Conservation (phyloP, 2,113 vertebrate genomes). For the Todiramphus chloris region DNA sequence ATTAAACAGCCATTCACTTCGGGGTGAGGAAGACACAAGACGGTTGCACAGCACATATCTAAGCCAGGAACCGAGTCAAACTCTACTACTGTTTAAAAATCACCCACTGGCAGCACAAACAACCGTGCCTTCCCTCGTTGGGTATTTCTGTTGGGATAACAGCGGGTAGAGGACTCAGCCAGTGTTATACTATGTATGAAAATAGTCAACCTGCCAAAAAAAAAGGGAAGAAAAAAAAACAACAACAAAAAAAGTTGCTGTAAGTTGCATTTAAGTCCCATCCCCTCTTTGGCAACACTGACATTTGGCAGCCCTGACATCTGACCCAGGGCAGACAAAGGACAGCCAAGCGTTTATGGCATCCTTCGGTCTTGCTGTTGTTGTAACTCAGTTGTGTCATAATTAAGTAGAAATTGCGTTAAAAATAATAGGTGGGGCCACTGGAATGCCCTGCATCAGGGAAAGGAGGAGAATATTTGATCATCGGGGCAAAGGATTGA, state of each 20-base stretch:
- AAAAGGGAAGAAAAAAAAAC: neutral
- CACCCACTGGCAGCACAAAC: neutral
- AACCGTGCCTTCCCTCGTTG: neutral
- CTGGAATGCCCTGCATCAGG: neutral
- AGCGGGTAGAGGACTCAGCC: neutral
- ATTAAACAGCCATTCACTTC: constrained; percentile 17
- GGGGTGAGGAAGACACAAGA: neutral
- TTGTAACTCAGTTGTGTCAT: neutral
- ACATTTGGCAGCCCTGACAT: constrained; percentile 26
- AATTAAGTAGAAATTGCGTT: neutral
- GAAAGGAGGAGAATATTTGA: neutral
- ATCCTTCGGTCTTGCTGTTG: neutral
- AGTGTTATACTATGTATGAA: neutral
- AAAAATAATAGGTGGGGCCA: neutral
- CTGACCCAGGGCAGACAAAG: constrained; percentile 16
- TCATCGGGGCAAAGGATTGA: neutral
- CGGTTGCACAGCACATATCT: neutral
- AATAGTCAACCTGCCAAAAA: neutral
- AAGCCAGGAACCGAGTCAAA: neutral
- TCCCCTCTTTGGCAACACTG: neutral
- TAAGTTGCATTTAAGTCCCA: neutral
- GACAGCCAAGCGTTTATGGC: constrained; percentile 3
- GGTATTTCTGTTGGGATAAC: neutral
- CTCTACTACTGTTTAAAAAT: neutral
- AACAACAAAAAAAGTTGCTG: neutral